Base-by-base conservation (phyloP, 1,140 invertebrate species). In the Meloidogyne floridensis region DNA sequence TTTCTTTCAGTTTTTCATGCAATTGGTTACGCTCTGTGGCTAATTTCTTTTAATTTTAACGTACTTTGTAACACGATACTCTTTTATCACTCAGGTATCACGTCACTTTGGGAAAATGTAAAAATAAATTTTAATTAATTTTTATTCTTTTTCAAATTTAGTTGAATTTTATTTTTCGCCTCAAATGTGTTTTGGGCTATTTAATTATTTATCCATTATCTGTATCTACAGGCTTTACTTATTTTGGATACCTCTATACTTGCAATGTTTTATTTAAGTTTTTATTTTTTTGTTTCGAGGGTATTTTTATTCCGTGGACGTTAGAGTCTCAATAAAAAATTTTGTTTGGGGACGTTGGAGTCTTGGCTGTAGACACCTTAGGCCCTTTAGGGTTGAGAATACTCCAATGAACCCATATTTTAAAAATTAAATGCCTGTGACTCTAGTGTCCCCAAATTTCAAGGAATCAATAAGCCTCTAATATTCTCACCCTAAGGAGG, bases 51-150 rank as follows among this genome's bases (percentile, higher is more conserved):
- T 51, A n/a, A 79, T 71, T 90, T 90, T 75, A 89, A 89, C 65
- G 89, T 89, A 85, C 81, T 90, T 6, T 86, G 90, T 75, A 90
- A 90, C 69, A 80, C 81, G 0, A 83, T 89, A 56, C 73, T 89
- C 6, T 87, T 88, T 56, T 81, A 87, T 72, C 86, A 82, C 71
- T 87, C 89, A 51, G 87, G 88, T 9, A 82, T 86, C 20, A 47
- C 80, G 18, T 72, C 87, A 51, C 59, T 86, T 11, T 80, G 65
- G 32, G 47, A 76, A 74, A 76, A 75, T 70, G 84, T 86, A 81
- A 81, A 13, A 2, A 20, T 51, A 43, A 83, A 11, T 10, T 54
- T 74, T 53, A 18, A 9, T 32, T 53, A 9, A 13, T 15, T 56
- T 71, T 69, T 51, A 86, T 2, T 47, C 3, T 32, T 70, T 86